Evolutionary conservation across 37 sponge, comb jelly and placozoan species (phyloP), one percentile per base, ranked within the genome.

Genomic region (Bolinopsis microptera): DNA sequence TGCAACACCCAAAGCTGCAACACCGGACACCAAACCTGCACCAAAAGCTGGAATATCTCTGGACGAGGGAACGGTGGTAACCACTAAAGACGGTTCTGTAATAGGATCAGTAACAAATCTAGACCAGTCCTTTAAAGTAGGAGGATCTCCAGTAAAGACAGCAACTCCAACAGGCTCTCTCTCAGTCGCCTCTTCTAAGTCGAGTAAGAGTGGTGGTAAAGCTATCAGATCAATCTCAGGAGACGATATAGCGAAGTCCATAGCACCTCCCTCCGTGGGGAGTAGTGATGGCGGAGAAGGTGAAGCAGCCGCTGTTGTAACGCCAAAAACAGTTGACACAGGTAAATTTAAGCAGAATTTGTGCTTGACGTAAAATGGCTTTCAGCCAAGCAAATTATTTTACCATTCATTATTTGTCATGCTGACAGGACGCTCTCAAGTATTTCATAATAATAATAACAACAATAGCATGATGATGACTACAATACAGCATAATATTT

Each of bases 1-100:
- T 21, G 26, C 13, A 28, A 28, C 31, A 2, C 5, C 31, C 18
- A 5, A 8, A 8, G 18, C 75, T 8, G 75, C 75, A 23, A 72
- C 75, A 24, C 75, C 75, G 18, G 75, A 5, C n/a, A n/a, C 75
- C 26, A 8, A 5, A 16, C 24, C 21, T n/a, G 74, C 74, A n/a
- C 24, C 28, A 8, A 24, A 9, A 9, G 74, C 30, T 9, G 74
- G 16, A 5, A 26, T 5, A 22, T 3, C 74, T 22, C 25, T 3
- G 1, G 74, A 26, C 26, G 30, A 70, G 25, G 74, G 74, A n/a
- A 70, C 74, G 5, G 24, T 70, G 26, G 74, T 70, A 9, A 70
- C 25, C 74, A 70, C 74, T 70, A 70, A 70, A 26, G 74, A 70
- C 21, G 74, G 74, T n/a, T 70, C 74, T 22, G 74, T 70, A n/a